Base-by-base conservation (phyloP, 2,888 invertebrate species). In the Sphaerophoria taeniata region DNA sequence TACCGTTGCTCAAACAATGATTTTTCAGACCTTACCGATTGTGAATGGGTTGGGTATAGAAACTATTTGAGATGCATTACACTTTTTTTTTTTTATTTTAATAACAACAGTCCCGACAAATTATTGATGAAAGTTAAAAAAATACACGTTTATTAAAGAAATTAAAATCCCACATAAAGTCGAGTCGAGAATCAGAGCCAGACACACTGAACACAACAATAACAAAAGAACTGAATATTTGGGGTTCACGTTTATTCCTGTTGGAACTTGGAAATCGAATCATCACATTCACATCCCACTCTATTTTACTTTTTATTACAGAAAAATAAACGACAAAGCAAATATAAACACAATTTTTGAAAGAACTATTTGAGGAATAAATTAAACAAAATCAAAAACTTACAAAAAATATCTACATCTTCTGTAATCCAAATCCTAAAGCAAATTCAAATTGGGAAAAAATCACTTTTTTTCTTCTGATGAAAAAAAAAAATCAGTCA, bases 201-300 rank as follows among this genome's bases (percentile, higher is more conserved):
- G 24, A 24, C 1, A 24, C 24, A 24, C 24, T 24, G 24, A 24
- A 24, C 60, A 84, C 43, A 84, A 84, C 84, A 84, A 84, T 84
- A 84, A 84, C 84, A 84, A 84, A 84, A 78, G 71, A 78, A 67
- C 45, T 82, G 34, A 56, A 12, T 45, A 70, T 67, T 72, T 63
- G 31, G 14, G 16, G 51, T 63, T 69, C 61, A 14, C 71, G 36
- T 33, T 58, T 47, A 71, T 78, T 81, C 70, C 63, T 73, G 60
- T 65, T 65, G 72, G 58, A 47, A 24, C 24, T 24, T 67, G 12
- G 34, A 24, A 67, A 45, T n/a, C 69, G 58, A 69, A 43, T 6
- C 39, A n/a, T 34, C 6, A 47, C 47, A 51, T 45, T 60, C 51
- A 63, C 24, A 24, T 24, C 24, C 24, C 24, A 24, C 24, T 24